Conservation (phyloP, 2,888 invertebrate genomes). For the Cantharis rustica region DNA sequence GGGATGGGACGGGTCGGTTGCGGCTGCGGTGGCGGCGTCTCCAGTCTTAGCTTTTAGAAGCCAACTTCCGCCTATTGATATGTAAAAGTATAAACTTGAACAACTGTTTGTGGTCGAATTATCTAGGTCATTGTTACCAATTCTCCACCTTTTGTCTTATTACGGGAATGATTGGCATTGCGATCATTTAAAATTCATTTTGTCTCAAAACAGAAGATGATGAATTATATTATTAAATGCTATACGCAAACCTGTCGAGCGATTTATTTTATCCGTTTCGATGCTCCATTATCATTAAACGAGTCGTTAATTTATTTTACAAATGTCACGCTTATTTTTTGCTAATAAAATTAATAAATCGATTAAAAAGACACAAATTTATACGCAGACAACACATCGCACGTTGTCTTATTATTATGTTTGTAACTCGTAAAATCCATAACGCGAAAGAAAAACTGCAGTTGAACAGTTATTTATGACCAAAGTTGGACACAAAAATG, state of each 20-base stretch:
- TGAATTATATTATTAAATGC: background rate
- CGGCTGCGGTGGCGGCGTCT: constrained; percentile 34
- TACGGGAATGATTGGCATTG: background rate
- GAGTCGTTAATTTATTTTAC: too few relatives aligned
- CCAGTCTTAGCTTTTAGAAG: constrained; percentile 31
- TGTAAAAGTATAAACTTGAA: constrained; percentile 47
- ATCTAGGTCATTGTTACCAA: constrained; percentile 24
- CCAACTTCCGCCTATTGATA: constrained; percentile 45
- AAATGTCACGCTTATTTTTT: too few relatives aligned
- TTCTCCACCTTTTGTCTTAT: constrained; percentile 3
- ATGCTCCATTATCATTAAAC: too few relatives aligned
- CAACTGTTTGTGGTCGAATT: constrained; percentile 38
- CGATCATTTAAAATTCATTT: constrained; percentile 15
- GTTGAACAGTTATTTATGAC: constrained; percentile 32
- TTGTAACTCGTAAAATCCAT: constrained; percentile 23
- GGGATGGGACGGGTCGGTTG: constrained; percentile 39
- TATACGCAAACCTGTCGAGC: background rate
- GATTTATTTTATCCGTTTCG: background rate
- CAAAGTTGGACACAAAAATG: constrained; percentile 32
- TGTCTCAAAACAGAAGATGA: background rate
- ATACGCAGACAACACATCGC: background rate
- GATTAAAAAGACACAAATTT: background rate
- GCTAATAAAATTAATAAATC: background rate
- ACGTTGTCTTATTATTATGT: background rate
- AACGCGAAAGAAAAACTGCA: constrained; percentile 26